Conservation (phyloP, 2,113 vertebrate species). For the Alosa alosa region DNA sequence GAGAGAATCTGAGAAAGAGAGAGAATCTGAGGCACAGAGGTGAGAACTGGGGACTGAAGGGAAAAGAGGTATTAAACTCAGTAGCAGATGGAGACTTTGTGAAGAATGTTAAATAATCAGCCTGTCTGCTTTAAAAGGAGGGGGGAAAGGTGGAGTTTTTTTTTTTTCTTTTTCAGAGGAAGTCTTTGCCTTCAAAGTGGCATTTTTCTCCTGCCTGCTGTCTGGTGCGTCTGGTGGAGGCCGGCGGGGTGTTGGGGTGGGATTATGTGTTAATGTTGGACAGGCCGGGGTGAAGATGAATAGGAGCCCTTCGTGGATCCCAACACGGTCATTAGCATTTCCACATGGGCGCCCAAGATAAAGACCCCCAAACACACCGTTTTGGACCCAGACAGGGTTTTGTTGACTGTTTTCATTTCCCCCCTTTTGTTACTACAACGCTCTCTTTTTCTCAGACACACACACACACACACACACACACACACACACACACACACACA, state of each 20-base stretch:
- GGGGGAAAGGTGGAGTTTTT: conserved; percentile 49
- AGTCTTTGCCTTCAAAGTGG: conserved; percentile 74
- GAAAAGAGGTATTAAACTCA: conserved; percentile 62
- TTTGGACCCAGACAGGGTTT: conserved; percentile 60
- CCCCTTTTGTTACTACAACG: conserved; percentile 57
- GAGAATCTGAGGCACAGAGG: conserved; percentile 58
- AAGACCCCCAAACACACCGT: conserved; percentile 68
- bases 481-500: neutral
- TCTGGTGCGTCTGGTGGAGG: neutral
- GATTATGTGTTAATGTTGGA: conserved; percentile 64
- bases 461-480: neutral
- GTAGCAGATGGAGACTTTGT: conserved; percentile 73
- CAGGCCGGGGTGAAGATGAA: conserved; percentile 79
- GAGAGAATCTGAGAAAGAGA: conserved; percentile 40
- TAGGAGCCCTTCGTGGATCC: conserved; percentile 75
- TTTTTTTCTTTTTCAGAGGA: conserved; percentile 71
- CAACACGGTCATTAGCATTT: conserved; percentile 76
- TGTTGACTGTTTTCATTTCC: conserved; percentile 50
- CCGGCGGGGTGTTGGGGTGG: neutral
- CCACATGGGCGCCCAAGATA: conserved; percentile 80
- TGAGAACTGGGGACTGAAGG: conserved; percentile 48
- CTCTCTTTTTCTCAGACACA: conserved; percentile 46
- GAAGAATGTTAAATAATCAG: conserved; percentile 64
- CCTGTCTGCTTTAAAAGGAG: conserved; percentile 51
- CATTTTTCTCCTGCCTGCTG: conserved; percentile 21